phyloP scores from a whole-genome alignment of 2,888 invertebrate genomes.

The Allophyes oxyacanthae region DNA sequence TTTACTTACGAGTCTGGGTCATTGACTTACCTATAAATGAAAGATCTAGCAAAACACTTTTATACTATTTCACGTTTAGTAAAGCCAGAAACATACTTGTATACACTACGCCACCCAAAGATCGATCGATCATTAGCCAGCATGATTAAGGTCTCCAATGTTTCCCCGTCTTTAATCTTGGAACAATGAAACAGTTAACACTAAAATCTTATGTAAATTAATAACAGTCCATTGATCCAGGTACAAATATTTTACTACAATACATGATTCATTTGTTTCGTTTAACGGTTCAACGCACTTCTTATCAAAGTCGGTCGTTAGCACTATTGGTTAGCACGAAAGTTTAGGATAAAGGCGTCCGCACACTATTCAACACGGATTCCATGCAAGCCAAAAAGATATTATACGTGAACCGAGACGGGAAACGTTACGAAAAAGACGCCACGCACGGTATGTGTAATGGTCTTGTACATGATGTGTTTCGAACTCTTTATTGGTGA shows the following conservation, averaged over 20 bases:
- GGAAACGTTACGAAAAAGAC: background rate
- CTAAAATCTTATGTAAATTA: conserved; percentile 5
- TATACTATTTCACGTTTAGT: background rate
- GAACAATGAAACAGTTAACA: conserved; percentile 27
- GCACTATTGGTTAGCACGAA: conserved; percentile 28
- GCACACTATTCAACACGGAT: background rate
- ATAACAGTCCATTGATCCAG: conserved; percentile 27
- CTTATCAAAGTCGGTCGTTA: conserved; percentile 46
- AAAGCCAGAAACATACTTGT: conserved; percentile 1
- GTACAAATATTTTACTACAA: conserved; percentile 12
- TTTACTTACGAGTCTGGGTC: conserved; percentile 1
- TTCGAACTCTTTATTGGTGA: no score
- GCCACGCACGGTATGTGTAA: no score
- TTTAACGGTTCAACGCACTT: conserved; percentile 47
- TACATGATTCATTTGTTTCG: conserved; percentile 17
- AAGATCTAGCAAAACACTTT: no score
- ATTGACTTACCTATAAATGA: background rate
- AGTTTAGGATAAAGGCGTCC: conserved; percentile 25
- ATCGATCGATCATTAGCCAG: background rate
- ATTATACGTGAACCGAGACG: background rate
- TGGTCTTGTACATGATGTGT: no score
- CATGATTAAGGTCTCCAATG: background rate
- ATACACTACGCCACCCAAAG: background rate
- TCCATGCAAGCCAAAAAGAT: background rate
- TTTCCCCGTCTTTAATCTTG: conserved; percentile 4